Evolutionary conservation across 2,888 invertebrate genomes (phyloP).

Genomic region (Ernsta delagoae): DNA sequence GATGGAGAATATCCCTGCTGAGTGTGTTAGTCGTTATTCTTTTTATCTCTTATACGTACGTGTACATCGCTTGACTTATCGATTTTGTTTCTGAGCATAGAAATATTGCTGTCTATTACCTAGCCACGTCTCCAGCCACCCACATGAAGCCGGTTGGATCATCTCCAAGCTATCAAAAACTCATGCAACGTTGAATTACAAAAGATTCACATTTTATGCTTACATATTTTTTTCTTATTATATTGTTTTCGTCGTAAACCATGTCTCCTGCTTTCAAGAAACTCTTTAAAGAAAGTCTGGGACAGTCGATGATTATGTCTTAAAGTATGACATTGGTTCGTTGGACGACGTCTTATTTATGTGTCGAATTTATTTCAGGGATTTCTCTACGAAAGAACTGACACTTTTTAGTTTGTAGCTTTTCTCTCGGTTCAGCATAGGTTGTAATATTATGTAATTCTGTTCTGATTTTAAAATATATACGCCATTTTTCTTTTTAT

Average conservation of each 20-base stretch:
- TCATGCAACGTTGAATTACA: constrained; percentile 56
- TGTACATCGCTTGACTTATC: neutral
- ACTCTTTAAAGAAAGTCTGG: neutral
- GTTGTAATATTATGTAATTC: too few species aligned
- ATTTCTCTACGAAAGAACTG: neutral
- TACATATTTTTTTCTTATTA: constrained; percentile 1
- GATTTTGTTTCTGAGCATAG: neutral
- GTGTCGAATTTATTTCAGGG: neutral
- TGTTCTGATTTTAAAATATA: too few species aligned
- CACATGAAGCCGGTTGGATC: constrained; percentile 57
- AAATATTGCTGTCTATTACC: constrained; percentile 7
- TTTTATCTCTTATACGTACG: neutral
- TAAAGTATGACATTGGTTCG: neutral
- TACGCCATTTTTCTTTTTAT: too few species aligned
- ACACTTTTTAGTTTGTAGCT: too few species aligned
- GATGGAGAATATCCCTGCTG: too few species aligned
- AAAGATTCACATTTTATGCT: constrained; percentile 50
- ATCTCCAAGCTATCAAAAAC: constrained; percentile 71
- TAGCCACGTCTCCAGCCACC: constrained; percentile 45
- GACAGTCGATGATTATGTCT: constrained; percentile 1
- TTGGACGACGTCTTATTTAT: neutral
- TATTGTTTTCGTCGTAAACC: constrained; percentile 2
- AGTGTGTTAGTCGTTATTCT: neutral
- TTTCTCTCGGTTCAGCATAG: too few species aligned
- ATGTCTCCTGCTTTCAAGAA: constrained; percentile 5